Evolutionary conservation across 2,113 vertebrate genomes (phyloP), one percentile per base, ranked within the genome.

Genomic region (Athene noctua): DNA sequence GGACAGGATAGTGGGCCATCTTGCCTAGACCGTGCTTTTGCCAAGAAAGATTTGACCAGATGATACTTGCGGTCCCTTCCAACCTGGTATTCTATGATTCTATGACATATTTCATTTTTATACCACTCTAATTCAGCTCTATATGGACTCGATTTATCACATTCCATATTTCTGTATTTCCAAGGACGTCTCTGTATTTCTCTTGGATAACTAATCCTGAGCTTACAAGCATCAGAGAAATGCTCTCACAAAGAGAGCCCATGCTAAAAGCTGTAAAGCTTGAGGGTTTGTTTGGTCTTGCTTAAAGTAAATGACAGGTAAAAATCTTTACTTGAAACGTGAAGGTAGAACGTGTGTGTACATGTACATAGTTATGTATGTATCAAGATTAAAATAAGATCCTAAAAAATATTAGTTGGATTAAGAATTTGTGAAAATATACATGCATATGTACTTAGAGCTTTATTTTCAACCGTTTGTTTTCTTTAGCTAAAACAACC

Each of bases 331-430:
- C 40, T 51, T 44, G 20, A 57, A 78, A 61, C 22, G 15, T 6
- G 9, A 66, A 47, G 29, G 38, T 17, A 51, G 29, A 65, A 19
- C 3, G 7, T 5, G 10, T 4, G 5, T 11, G 22, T 10, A 6
- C 21, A 15, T 3, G 2, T 11, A 40, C 15, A 29, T 10, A 42
- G 8, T n/a, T 54, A 59, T 0, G 0, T 26, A 66, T 13, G 30
- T 22, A 38, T 14, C 23, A 38, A 66, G 30, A 61, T 19, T 42
- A 51, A 81, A 89, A 44, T 32, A 85, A 51, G 32, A n/a, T 15
- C 30, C 20, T 57, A 59, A 91, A 72, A 42, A 51, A 20, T 9
- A 29, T 22, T 34, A 27, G 8, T 11, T 29, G 6, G 38, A 55
- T 55, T 55, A 73, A 25, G 17, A 51, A 57, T 66, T 55, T 51